These are phyloP conservation scores for Danaus melanippus DNA, from an alignment of 1,140 invertebrate species.

Conservation along the genomic window DNA sequence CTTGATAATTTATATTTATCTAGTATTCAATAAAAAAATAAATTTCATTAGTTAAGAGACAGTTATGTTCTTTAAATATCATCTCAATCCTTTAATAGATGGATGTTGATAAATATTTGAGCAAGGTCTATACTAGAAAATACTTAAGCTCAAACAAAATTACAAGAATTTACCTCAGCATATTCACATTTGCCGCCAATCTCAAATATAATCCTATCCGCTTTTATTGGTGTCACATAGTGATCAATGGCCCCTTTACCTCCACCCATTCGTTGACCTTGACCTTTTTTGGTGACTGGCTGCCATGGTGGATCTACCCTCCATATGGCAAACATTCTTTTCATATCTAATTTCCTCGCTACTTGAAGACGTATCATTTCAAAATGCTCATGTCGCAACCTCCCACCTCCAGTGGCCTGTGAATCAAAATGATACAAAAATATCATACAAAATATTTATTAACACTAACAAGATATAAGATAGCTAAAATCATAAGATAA, in stretches of 20 bases:
- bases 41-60: too few relatives aligned
- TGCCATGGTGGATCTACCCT: constrained; percentile 96
- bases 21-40: too few relatives aligned
- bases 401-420: constrained; percentile 87
- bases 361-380: constrained; percentile 89
- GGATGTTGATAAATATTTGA: too few relatives aligned
- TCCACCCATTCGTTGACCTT: constrained; percentile 94
- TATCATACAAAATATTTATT: background rate
- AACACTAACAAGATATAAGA: too few relatives aligned
- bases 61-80: too few relatives aligned
- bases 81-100: too few relatives aligned
- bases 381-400: constrained; percentile 85
- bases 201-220: constrained; percentile 95
- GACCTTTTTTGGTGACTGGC: constrained; percentile 91
- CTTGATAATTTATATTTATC: too few relatives aligned
- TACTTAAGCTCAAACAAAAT: background rate
- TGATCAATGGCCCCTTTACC: constrained; percentile 97
- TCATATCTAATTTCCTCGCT: constrained; percentile 82
- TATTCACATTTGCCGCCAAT: constrained; percentile 92
- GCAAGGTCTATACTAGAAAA: too few relatives aligned
- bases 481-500: background rate
- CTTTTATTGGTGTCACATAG: constrained; percentile 94
- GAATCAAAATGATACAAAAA: constrained; percentile 21
- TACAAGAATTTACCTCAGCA: constrained; percentile 77
- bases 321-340: constrained; percentile 95